Evolutionary conservation across 2,797 vertebrate species (phyloP).

Genomic region (Neosilurus mollespiculum): DNA sequence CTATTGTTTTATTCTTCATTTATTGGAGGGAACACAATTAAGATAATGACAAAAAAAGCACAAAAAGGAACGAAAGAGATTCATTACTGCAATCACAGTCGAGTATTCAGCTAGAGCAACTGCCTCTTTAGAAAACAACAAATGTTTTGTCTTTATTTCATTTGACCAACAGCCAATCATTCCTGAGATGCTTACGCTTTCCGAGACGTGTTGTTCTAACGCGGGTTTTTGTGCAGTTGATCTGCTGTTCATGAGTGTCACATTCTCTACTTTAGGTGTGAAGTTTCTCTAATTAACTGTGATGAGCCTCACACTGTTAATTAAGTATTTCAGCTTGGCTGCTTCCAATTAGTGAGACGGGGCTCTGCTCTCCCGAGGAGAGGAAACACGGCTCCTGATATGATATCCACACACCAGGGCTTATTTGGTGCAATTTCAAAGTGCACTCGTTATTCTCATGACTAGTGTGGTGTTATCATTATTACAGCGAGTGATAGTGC

Average conservation of each 20-base stretch:
- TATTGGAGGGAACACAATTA: not conserved
- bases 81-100: not conserved
- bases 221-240: constrained; percentile 18
- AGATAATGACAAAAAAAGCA: not conserved
- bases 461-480: not conserved
- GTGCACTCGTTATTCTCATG: constrained; percentile 35
- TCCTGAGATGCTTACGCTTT: not conserved
- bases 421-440: constrained; percentile 60
- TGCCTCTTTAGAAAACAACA: not conserved
- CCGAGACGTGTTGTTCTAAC: not conserved
- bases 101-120: not conserved
- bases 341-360: constrained; percentile 79
- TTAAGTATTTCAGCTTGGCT: constrained; percentile 84
- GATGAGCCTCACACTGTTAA: constrained; percentile 80
- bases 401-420: constrained; percentile 61
- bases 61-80: not conserved
- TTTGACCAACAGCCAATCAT: constrained; percentile 13
- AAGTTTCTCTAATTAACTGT: constrained; percentile 84
- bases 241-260: constrained; percentile 56
- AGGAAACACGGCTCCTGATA: constrained; percentile 67
- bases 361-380: constrained; percentile 65
- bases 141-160: not conserved
- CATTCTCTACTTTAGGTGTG: constrained; percentile 72
- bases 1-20: not conserved
- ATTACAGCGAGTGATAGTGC: constrained; percentile 19